Evolutionary conservation across 2,113 vertebrate species (phyloP).

Genomic region (Odocoileus virginianus): DNA sequence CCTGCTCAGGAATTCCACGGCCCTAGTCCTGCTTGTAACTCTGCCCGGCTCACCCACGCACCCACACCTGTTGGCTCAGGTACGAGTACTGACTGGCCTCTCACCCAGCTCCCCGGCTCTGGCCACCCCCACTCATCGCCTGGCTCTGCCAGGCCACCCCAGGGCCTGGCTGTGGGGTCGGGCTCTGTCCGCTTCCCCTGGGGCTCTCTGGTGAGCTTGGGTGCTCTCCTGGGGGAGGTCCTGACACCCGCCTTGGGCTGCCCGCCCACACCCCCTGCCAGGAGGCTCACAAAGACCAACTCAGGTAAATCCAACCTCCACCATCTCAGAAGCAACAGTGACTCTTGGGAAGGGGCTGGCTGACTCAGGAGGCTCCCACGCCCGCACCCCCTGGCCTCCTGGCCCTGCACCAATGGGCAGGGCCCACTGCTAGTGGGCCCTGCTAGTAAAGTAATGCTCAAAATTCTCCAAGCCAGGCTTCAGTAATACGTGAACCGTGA

Average conservation of each 20-base stretch:
- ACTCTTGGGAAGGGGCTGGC: neutral
- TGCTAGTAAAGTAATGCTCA: too few species aligned
- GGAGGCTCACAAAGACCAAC: accelerated
- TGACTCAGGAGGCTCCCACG: neutral
- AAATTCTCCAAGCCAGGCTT: too few species aligned
- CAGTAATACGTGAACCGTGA: too few species aligned
- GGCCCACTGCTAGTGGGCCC: too few species aligned
- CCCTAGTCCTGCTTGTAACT: accelerated
- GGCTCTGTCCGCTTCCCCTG: accelerated
- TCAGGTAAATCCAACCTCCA: accelerated
- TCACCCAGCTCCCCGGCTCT: neutral
- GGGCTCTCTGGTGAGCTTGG: neutral
- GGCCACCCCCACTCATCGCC: too few species aligned
- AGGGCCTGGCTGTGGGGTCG: neutral
- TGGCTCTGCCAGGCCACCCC: neutral
- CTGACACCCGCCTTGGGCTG: neutral
- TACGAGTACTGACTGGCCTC: accelerated
- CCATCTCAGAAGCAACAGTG: neutral
- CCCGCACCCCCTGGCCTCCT: accelerated
- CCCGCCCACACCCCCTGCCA: neutral
- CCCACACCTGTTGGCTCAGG: neutral
- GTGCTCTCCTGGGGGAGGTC: neutral
- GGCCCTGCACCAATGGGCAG: neutral
- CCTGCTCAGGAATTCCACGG: neutral
- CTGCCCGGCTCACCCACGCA: accelerated